Percentiles rank a stretch among this genome's conserved stretches.
Conservation (phyloP, 2,888 invertebrate species). For the Steinernema carpocapsae region DNA sequence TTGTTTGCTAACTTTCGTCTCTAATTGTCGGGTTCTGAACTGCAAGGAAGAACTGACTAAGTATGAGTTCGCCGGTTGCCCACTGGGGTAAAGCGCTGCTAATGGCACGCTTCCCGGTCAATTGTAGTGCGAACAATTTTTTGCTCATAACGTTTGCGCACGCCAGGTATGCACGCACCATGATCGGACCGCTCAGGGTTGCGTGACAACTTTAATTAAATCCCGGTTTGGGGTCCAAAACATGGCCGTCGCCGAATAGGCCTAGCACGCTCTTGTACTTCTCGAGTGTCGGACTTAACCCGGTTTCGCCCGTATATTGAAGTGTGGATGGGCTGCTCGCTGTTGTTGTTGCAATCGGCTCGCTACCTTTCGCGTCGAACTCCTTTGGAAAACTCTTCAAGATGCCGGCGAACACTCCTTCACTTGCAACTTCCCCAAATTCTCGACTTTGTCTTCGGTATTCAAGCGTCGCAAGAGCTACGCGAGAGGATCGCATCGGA, state of each 20-base stretch:
- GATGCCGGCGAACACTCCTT: slow-evolving; percentile 12
- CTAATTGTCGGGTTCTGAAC: slow-evolving; percentile 27
- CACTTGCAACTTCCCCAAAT: slow-evolving; percentile 15
- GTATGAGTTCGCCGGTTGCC: not conserved
- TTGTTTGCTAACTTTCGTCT: slow-evolving; percentile 26
- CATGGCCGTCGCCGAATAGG: not conserved
- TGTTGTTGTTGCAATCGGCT: slow-evolving; percentile 28
- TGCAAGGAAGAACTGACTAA: not conserved
- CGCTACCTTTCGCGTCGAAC: slow-evolving; percentile 26
- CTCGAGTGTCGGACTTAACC: slow-evolving; percentile 31
- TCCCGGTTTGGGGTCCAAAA: slow-evolving; percentile 2
- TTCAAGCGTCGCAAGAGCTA: not conserved
- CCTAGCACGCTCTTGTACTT: slow-evolving; percentile 26
- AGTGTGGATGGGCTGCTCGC: not conserved
- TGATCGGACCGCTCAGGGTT: not conserved
- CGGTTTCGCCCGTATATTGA: slow-evolving; percentile 19
- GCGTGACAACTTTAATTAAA: slow-evolving; percentile 33
- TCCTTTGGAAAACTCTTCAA: slow-evolving; percentile 16
- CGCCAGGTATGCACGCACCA: slow-evolving; percentile 14
- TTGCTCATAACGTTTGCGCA: not conserved
- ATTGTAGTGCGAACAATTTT: slow-evolving; percentile 33
- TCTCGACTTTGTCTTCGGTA: not conserved
- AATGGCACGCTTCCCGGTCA: slow-evolving; percentile 31
- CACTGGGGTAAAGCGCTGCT: slow-evolving; percentile 11
- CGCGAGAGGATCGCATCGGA: not conserved